These are phyloP conservation scores for Lomographa bimaculata DNA, from an alignment of 2,888 invertebrate genomes.

Conservation along the genomic window DNA sequence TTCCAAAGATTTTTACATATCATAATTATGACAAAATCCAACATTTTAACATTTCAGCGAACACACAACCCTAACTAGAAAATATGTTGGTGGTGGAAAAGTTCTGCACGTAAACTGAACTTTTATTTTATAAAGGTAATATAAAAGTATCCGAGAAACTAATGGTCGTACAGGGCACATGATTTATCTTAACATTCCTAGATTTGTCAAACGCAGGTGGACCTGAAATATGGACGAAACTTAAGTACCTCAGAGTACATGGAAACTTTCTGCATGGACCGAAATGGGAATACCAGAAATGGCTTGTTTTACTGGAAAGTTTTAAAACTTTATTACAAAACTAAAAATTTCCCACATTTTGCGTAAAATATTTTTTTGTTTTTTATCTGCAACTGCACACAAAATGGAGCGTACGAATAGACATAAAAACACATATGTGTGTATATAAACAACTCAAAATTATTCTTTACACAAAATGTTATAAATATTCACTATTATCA, in stretches of 20 bases:
- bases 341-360: too few relatives aligned
- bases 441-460: too few relatives aligned
- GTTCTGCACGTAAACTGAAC: constrained; percentile 17
- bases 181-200: constrained; percentile 34
- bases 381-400: too few relatives aligned
- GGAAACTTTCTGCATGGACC: constrained; percentile 21
- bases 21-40: too few relatives aligned
- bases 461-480: too few relatives aligned
- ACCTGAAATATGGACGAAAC: constrained; percentile 30
- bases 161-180: constrained; percentile 30
- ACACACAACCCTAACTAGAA: constrained; percentile 16
- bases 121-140: constrained; percentile 28
- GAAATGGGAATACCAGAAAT: constrained; percentile 11
- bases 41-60: too few relatives aligned
- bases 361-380: too few relatives aligned
- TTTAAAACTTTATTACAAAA: background rate
- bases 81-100: constrained; percentile 15
- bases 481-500: too few relatives aligned
- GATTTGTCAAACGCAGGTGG: constrained; percentile 38
- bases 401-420: too few relatives aligned
- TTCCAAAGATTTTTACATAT: too few relatives aligned
- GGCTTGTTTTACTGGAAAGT: constrained; percentile 11
- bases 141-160: constrained; percentile 24
- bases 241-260: constrained; percentile 19
- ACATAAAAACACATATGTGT: too few relatives aligned